Base-by-base conservation (phyloP, 2,113 vertebrate genomes). In the Callospermophilus lateralis region DNA sequence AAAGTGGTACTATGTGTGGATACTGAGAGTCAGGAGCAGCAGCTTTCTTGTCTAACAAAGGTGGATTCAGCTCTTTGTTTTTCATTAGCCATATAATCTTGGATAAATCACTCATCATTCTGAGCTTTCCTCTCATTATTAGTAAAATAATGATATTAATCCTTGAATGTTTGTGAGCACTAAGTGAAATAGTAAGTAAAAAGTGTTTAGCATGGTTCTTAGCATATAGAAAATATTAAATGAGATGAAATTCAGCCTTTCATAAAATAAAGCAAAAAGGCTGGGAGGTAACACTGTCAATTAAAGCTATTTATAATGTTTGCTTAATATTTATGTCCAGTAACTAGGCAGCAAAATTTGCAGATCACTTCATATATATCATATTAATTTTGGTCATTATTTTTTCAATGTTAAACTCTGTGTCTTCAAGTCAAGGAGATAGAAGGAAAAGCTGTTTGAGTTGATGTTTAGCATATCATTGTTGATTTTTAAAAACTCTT, bases 341-440 rank as follows among this genome's bases (percentile, higher is more conserved):
- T 90, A 73, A 72, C 51, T 61, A 88, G 67, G 77, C 65, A 84
- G 58, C 72, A 94, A 70, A 53, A 53, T 78, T 93, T 96, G 51
- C 51, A 17, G 34, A 79, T 92, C 70, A 96, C 37, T 93, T 58
- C 76, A 79, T 48, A 55, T 42, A 83, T 58, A 32, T 85, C 34
- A 89, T 84, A 93, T 93, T 83, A 94, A 70, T 32, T 78, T 85
- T 34, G 42, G 68, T 72, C 61, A 37, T 94, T 90, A 61, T 91
- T 88, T 94, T 95, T 63, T 70, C 45, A 70, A 22, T 37, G 51
- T 67, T 95, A 96, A 96, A 68, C 9, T 95, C 32, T 39, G 51
- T 70, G 67, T 58, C 85, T 30, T 79, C 53, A 17, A 53, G 34
- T 91, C 70, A 77, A 77, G 39, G 45, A 93, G 30, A 55, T 45